Evolutionary conservation across 2,113 vertebrate genomes (phyloP).

Genomic region (Platichthys stellatus): DNA sequence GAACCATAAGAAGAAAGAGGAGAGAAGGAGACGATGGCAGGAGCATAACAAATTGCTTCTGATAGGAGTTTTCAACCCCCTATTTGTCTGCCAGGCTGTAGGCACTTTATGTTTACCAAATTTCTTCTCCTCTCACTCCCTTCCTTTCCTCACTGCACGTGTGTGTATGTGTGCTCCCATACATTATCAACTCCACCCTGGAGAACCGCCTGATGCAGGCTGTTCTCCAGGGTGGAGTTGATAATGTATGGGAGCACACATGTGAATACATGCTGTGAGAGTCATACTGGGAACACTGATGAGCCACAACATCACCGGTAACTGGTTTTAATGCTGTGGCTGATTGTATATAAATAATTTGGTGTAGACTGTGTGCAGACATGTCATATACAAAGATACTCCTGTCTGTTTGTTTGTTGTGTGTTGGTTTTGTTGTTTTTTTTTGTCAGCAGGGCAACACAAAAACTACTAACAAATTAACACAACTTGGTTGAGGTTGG

Average conservation of each 20-base stretch:
- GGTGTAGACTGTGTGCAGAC: conserved; percentile 1
- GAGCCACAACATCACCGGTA: background rate
- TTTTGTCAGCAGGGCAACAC: too few relatives aligned
- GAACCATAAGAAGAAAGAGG: conserved; percentile 67
- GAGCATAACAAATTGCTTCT: conserved; percentile 76
- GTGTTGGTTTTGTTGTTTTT: too few relatives aligned
- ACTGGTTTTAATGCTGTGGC: background rate
- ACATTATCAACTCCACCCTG: too few relatives aligned
- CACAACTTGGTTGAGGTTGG: too few relatives aligned
- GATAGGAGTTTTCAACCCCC: conserved; percentile 75
- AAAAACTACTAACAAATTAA: too few relatives aligned
- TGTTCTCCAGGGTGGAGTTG: conserved; percentile 8
- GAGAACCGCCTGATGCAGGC: conserved; percentile 19
- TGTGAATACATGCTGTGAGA: conserved; percentile 4
- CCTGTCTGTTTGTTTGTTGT: too few relatives aligned
- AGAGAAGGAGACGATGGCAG: conserved; percentile 66
- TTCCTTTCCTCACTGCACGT: background rate
- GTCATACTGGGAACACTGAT: background rate
- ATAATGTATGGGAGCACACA: background rate
- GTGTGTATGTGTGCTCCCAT: conserved; percentile 13
- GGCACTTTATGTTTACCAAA: conserved; percentile 72
- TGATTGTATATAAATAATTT: background rate
- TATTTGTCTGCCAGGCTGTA: conserved; percentile 67
- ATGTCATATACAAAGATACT: background rate
- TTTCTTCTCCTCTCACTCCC: conserved; percentile 27